A percentile compares a stretch with the other conserved stretches of the same genome.
These are phyloP conservation scores for Gasterosteus aculeatus DNA, from an alignment of 2,113 vertebrate genomes.

Conservation along the genomic window DNA sequence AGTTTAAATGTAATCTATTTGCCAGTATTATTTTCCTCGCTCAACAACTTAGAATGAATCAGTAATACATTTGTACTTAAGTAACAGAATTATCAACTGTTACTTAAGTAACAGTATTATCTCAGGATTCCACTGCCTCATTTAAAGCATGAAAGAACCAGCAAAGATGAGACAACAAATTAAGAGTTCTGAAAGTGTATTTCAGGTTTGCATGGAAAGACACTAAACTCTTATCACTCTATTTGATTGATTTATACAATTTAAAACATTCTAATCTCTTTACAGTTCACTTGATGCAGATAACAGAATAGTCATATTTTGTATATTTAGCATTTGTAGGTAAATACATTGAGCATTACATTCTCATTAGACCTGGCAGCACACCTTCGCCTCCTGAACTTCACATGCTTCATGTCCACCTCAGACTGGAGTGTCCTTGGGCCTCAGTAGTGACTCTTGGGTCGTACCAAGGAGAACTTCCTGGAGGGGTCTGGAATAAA, in stretches of 20 bases:
- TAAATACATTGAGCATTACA: background rate
- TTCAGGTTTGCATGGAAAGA: background rate
- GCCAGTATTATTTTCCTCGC: background rate
- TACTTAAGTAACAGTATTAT: background rate
- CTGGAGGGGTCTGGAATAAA: slow-evolving; percentile 93
- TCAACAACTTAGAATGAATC: background rate
- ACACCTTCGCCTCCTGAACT: background rate
- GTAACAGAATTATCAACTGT: background rate
- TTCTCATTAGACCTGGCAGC: background rate
- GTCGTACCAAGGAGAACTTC: slow-evolving; percentile 85
- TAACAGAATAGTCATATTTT: slow-evolving; percentile 4
- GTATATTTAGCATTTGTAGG: background rate
- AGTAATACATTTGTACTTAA: background rate
- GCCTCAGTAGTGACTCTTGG: slow-evolving; percentile 59
- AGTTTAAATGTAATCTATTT: background rate
- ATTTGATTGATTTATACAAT: background rate
- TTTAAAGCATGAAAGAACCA: background rate
- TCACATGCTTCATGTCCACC: background rate
- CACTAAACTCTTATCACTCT: background rate
- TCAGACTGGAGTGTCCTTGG: slow-evolving; percentile 41
- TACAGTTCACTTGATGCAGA: background rate
- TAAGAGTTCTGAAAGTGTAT: background rate
- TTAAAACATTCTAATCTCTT: background rate
- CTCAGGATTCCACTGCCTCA: background rate
- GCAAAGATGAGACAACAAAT: background rate